Evolutionary conservation across 2,888 invertebrate species (phyloP).

Genomic region (Danaus chrysippus): DNA sequence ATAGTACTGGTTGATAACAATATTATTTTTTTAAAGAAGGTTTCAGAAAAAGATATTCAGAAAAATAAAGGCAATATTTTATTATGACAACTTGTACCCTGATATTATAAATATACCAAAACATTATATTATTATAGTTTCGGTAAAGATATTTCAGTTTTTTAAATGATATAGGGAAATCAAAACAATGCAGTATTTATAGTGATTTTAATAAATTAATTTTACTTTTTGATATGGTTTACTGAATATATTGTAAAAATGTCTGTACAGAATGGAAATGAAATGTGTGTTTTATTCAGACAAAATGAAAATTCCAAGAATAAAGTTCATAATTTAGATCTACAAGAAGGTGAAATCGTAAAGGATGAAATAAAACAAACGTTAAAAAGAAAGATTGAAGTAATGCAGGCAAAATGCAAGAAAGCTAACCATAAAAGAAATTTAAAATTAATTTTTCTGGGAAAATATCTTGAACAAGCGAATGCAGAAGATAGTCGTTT

Average conservation of each 20-base stretch:
- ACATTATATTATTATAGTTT: no score
- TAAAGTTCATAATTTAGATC: conserved; percentile 11
- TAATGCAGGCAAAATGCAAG: conserved; percentile 25
- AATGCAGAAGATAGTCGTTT: conserved; percentile 36
- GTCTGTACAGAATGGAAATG: conserved; percentile 12
- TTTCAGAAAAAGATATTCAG: no score
- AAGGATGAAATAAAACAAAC: conserved; percentile 25
- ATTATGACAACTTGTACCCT: no score
- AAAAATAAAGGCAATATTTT: no score
- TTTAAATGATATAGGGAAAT: no score
- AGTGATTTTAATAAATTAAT: no score
- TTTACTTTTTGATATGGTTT: no score
- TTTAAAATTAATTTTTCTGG: conserved; percentile 26
- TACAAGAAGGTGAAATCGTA: conserved; percentile 17
- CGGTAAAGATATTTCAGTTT: no score
- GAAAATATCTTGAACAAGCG: conserved; percentile 31
- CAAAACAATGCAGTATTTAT: no score
- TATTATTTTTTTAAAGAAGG: no score
- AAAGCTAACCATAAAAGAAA: conserved; percentile 23
- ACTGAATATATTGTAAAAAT: neutral
- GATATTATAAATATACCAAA: no score
- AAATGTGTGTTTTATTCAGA: conserved; percentile 20
- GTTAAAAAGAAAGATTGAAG: conserved; percentile 28
- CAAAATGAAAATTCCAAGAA: conserved; percentile 11
- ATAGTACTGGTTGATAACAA: no score